These are phyloP conservation scores for Cyprinodon tularosa DNA, from an alignment of 2,113 vertebrate genomes.

Conservation along the genomic window DNA sequence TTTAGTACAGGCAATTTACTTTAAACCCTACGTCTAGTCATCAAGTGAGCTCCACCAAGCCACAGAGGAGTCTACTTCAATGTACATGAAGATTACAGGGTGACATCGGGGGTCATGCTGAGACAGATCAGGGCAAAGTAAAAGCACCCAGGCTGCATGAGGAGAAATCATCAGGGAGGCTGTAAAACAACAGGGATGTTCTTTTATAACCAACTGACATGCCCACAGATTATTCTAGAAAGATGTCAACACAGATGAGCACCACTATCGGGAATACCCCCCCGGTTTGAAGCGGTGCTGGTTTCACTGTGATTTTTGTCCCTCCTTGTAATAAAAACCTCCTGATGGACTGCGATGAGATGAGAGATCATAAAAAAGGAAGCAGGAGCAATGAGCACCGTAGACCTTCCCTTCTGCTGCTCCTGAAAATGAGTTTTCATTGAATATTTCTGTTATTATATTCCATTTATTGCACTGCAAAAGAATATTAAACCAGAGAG, in stretches of 20 bases:
- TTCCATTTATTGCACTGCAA: slow-evolving; percentile 26
- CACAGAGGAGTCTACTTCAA: slow-evolving; percentile 8
- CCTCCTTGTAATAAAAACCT: slow-evolving; percentile 36
- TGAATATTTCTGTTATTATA: slow-evolving; percentile 24
- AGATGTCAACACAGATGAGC: slow-evolving; percentile 23
- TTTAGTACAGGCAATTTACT: background rate
- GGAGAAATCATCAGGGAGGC: slow-evolving; percentile 37
- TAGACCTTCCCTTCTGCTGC: slow-evolving; percentile 14
- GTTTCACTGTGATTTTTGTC: slow-evolving; percentile 11
- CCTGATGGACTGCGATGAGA: slow-evolving; percentile 28
- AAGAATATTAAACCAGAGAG: slow-evolving; percentile 14
- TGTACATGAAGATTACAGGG: slow-evolving; percentile 3
- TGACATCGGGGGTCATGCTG: slow-evolving; percentile 27
- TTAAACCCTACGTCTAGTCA: background rate
- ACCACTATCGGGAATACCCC: slow-evolving; percentile 18
- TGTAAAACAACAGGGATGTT: slow-evolving; percentile 52
- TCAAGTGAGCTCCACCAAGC: slow-evolving; percentile 26
- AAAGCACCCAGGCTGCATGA: slow-evolving; percentile 7
- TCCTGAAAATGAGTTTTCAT: slow-evolving; percentile 41
- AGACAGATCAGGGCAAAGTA: slow-evolving; percentile 13
- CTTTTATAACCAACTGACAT: slow-evolving; percentile 29
- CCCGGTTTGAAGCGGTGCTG: background rate
- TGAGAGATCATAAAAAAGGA: slow-evolving; percentile 6
- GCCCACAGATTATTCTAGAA: slow-evolving; percentile 41
- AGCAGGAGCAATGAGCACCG: slow-evolving; percentile 5